Evolutionary conservation across 2,888 invertebrate genomes (phyloP).

Genomic region (Standfussiana lucernea): DNA sequence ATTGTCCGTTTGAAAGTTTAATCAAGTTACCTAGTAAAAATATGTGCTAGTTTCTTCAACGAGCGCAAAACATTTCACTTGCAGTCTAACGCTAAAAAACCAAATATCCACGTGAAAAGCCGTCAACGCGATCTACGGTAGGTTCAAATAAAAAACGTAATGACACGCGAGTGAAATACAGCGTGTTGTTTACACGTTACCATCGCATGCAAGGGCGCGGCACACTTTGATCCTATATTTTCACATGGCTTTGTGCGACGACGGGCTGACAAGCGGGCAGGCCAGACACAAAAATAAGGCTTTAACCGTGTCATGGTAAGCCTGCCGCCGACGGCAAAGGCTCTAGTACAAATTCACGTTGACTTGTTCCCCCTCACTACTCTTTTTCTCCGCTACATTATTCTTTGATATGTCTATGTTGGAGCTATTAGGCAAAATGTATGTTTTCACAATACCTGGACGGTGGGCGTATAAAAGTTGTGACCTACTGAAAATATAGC

Average conservation of each 20-base stretch:
- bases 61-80: conserved; percentile 21
- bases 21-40: conserved; percentile 10
- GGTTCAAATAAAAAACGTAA: conserved; percentile 69
- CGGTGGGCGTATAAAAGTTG: neutral
- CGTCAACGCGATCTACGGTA: conserved; percentile 58
- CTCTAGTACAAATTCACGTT: conserved; percentile 88
- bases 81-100: conserved; percentile 29
- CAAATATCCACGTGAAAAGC: conserved; percentile 63
- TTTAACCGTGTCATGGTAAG: conserved; percentile 90
- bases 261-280: conserved; percentile 89
- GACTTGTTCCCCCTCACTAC: conserved; percentile 83
- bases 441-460: conserved; percentile 17
- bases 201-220: conserved; percentile 80
- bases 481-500: neutral
- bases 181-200: conserved; percentile 78
- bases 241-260: conserved; percentile 90
- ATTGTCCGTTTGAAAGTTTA: neutral
- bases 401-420: conserved; percentile 74
- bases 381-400: conserved; percentile 75
- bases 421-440: conserved; percentile 19
- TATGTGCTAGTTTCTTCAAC: neutral
- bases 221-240: conserved; percentile 90
- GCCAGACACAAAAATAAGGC: conserved; percentile 90
- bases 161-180: conserved; percentile 76
- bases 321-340: conserved; percentile 90